Evolutionary conservation across 1,140 invertebrate genomes (phyloP), one percentile per base, ranked within the genome.

Genomic region (Sipha flava): DNA sequence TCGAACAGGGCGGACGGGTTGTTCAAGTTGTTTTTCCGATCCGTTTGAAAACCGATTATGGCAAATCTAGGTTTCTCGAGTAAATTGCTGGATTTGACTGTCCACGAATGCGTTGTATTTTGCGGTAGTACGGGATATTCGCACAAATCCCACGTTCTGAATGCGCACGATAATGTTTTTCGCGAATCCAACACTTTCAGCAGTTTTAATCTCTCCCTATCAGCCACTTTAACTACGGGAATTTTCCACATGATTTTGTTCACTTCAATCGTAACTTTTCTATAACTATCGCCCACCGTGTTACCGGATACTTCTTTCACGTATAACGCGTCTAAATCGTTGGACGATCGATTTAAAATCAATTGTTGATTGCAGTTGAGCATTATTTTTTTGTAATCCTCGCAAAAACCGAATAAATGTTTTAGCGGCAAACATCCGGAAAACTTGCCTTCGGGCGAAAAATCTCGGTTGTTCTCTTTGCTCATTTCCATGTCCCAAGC

Each of bases 331-430:
- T 84, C 82, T 4, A 80, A 29, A 83, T 86, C 83, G 9, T 77
- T 83, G 45, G 82, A 84, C 9, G 83, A 59, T 80, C 85, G 82
- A 31, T 84, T 84, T 31, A 87, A 81, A 82, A 87, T 84, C 21
- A 87, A 75, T 82, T 87, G 85, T 82, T 87, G 86, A 82, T 86
- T 85, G 10, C 82, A 83, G 81, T 87, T 87, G 9, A 86, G 64
- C 23, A 87, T 81, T 54, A 88, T 84, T 83, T 85, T 85, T 72
- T 83, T 82, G 83, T 86, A 88, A 82, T 87, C 86, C 83, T 88
- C 85, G 64, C 85, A 85, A 82, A 87, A 87, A 18, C 86, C 85
- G 1, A 86, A 80, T 1, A 87, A 52, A 54, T 84, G 80, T 59
- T 82, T 84, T 21, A 87, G 66, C 9, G 86, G 86, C 52, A 88